Base-by-base conservation (phyloP, 2,113 vertebrate genomes). In the Chaetodon trifascialis region DNA sequence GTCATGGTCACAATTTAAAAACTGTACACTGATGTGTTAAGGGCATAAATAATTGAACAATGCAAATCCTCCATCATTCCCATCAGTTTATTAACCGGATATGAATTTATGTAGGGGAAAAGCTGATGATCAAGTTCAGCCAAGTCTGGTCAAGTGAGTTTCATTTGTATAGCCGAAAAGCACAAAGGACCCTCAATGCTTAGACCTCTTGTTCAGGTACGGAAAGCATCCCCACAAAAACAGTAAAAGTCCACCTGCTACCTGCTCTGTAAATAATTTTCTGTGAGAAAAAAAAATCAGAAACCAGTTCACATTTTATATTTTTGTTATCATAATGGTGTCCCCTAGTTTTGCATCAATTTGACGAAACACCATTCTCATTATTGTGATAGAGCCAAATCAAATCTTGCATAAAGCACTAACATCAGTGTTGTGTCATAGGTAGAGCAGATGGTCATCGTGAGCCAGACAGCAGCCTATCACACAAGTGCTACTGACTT, bases 1-100 rank as follows among this genome's bases (percentile, higher is more conserved):
- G 64, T 56, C 47, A 51, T 54, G 64, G 62, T 80, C 73, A 46
- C n/a, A 16, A 49, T 21, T 54, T 52, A 30, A 30, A 30, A 30
- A 47, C 25, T 47, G 16, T 17, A 66, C 14, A 51, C 54, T 25
- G 40, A 66, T 40, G 62, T 54, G 56, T 38, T 55, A 12, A 19
- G 11, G 19, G 4, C 12, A 14, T 47, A 30, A 80, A 38, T 58
- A 21, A 15, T 30, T 19, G 21, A 44, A 60, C 1, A 0, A 30
- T 14, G 44, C 19, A 25, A 47, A 7, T 40, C 30, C 14, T 25
- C 23, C n/a, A 72, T 34, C 54, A 58, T 30, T n/a, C n/a, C n/a
- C n/a, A n/a, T n/a, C 12, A 30, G 21, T 25, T 15, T 38, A 38
- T 54, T 8, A 40, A n/a, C 67, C 38, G 34, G 17, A n/a, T 12